Evolutionary conservation across 1,140 invertebrate genomes (phyloP).

Genomic region (Cotesia typhae): DNA sequence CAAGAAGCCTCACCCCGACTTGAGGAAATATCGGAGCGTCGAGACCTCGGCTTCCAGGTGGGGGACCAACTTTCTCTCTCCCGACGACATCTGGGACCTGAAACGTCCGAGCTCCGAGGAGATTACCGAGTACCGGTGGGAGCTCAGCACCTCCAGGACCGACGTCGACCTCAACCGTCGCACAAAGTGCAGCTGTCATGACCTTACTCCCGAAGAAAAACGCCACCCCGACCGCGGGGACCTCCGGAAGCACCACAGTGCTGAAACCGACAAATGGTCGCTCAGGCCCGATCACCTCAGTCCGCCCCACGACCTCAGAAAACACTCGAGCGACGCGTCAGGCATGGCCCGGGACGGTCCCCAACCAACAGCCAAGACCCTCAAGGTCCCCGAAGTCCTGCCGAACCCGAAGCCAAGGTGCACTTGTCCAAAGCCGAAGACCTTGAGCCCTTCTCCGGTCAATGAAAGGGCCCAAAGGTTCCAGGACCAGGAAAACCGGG

Average conservation of each 20-base stretch:
- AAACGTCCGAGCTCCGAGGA: conserved; percentile 49
- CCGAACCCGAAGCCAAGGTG: conserved; percentile 60
- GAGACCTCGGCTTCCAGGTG: conserved; percentile 46
- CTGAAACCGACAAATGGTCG: conserved; percentile 62
- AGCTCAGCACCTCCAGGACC: conserved; percentile 58
- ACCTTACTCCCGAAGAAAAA: conserved; percentile 52
- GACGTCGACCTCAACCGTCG: conserved; percentile 54
- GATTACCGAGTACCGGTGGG: conserved; percentile 60
- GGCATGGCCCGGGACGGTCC: conserved; percentile 53
- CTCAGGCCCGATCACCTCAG: conserved; percentile 45
- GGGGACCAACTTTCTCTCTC: conserved; percentile 55
- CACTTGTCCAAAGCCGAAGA: conserved; percentile 57
- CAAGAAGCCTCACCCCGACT: conserved; percentile 39
- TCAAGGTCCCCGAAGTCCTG: conserved; percentile 59
- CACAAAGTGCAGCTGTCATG: conserved; percentile 56
- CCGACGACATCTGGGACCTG: conserved; percentile 58
- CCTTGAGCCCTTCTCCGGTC: conserved; percentile 39
- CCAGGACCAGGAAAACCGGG: conserved; percentile 47
- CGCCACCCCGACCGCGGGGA: conserved; percentile 55
- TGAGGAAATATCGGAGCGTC: conserved; percentile 51
- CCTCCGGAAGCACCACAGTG: conserved; percentile 61
- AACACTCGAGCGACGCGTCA: conserved; percentile 61
- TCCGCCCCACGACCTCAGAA: conserved; percentile 55
- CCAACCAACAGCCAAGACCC: conserved; percentile 43
- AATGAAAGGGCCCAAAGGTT: conserved; percentile 35